phyloP scores from a whole-genome alignment of 2,797 vertebrate species.

The Hylomyscus alleni region DNA sequence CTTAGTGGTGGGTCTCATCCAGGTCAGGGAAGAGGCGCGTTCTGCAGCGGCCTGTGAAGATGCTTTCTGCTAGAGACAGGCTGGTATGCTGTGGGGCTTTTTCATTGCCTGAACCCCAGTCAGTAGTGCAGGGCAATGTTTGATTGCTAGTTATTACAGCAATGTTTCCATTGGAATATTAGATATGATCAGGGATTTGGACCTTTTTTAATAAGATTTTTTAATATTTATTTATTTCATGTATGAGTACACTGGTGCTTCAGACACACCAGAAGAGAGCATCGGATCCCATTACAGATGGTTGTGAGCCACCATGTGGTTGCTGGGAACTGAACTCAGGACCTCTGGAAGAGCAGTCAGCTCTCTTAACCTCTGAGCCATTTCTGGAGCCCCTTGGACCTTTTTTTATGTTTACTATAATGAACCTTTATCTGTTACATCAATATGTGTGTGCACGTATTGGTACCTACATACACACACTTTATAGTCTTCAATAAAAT shows the following conservation, averaged over 20 bases:
- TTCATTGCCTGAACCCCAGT: neutral
- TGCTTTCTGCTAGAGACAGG: neutral
- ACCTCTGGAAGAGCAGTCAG: no score
- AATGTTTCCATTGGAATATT: neutral
- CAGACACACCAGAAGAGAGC: no score
- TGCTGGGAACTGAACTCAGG: no score
- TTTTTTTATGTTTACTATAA: constrained; percentile 25
- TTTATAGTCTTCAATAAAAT: neutral
- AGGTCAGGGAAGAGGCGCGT: neutral
- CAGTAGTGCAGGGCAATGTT: neutral
- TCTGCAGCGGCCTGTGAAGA: neutral
- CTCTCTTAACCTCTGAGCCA: no score
- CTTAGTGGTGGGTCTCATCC: neutral
- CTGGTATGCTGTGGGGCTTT: neutral
- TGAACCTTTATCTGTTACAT: neutral
- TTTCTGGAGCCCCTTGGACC: no score
- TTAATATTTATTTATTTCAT: no score
- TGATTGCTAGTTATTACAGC: neutral
- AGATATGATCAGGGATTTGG: neutral
- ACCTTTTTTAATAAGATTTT: no score
- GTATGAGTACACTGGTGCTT: no score
- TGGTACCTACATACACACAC: no score
- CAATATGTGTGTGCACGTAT: neutral
- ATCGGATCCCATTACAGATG: no score
- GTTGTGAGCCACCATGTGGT: no score